Conservation (phyloP, 2,888 invertebrate genomes). For the Phymatocera aterrima region DNA sequence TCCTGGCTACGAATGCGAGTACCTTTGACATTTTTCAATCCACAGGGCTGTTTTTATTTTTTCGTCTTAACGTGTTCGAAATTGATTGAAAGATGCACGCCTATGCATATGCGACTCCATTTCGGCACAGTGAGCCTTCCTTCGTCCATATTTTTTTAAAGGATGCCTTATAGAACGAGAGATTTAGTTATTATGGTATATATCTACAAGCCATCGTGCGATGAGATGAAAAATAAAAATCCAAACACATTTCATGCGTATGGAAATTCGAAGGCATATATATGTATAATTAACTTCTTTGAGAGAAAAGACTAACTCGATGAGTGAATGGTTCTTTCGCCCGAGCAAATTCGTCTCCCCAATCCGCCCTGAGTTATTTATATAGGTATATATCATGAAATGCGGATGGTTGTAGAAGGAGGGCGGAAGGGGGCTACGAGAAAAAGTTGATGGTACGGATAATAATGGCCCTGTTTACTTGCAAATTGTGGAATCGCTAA, state of each 20-base stretch:
- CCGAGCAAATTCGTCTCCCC: background rate
- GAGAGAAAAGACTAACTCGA: slow-evolving; percentile 20
- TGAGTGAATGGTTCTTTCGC: slow-evolving; percentile 24
- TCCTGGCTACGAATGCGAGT: too few relatives aligned
- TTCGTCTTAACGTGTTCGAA: too few relatives aligned
- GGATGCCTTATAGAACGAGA: too few relatives aligned
- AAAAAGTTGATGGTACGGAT: slow-evolving; percentile 25
- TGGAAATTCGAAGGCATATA: background rate
- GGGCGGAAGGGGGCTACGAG: background rate
- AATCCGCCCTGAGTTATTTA: background rate
- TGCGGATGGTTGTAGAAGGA: background rate
- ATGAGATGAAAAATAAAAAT: background rate
- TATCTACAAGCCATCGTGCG: too few relatives aligned
- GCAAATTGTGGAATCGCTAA: slow-evolving; percentile 69
- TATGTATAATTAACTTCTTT: background rate
- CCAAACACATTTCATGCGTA: background rate
- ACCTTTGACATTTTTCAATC: too few relatives aligned
- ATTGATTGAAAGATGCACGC: too few relatives aligned
- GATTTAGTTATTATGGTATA: too few relatives aligned
- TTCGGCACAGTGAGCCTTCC: too few relatives aligned
- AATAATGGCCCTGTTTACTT: slow-evolving; percentile 68
- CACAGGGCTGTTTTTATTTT: too few relatives aligned
- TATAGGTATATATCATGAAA: background rate
- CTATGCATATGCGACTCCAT: too few relatives aligned
- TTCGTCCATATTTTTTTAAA: too few relatives aligned